A percentile compares a stretch with the other conserved stretches of the same genome.
Conservation (phyloP, 2,888 invertebrate genomes). For the Epistrophe eligans region DNA sequence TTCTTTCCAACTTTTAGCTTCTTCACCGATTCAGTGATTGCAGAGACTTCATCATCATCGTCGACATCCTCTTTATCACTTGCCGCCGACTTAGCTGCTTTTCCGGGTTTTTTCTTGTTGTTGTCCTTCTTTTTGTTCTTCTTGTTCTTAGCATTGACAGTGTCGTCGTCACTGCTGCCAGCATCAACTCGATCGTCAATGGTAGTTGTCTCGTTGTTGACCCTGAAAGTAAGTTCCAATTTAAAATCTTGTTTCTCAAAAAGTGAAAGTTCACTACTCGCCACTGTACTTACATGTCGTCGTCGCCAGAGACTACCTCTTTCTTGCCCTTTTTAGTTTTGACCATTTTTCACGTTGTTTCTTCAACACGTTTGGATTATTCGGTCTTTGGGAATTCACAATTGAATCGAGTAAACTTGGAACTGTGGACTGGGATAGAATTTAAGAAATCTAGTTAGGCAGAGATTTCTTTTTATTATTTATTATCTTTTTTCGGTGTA, state of each 20-base stretch:
- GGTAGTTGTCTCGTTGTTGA: slow-evolving; percentile 86
- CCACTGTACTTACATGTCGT: slow-evolving; percentile 86
- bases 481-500: slow-evolving; percentile 26
- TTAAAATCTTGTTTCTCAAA: slow-evolving; percentile 31
- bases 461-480: slow-evolving; percentile 47
- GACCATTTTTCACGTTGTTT: slow-evolving; percentile 86
- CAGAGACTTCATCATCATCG: slow-evolving; percentile 84
- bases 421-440: slow-evolving; percentile 24
- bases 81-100: slow-evolving; percentile 78
- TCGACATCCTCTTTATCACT: slow-evolving; percentile 84
- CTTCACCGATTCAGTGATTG: slow-evolving; percentile 85
- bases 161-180: slow-evolving; percentile 77
- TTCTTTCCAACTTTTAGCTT: slow-evolving; percentile 86
- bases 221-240: slow-evolving; percentile 84
- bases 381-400: slow-evolving; percentile 63
- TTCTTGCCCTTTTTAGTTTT: slow-evolving; percentile 93
- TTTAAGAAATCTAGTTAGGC: slow-evolving; percentile 37
- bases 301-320: slow-evolving; percentile 89
- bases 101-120: slow-evolving; percentile 80
- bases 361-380: slow-evolving; percentile 83
- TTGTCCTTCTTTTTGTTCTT: slow-evolving; percentile 81
- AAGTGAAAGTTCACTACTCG: slow-evolving; percentile 73
- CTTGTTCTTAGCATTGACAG: slow-evolving; percentile 83
- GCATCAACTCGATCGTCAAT: slow-evolving; percentile 77
- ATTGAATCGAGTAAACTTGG: slow-evolving; percentile 55